These are phyloP conservation scores for Ochotona curzoniae DNA, from an alignment of 2,113 vertebrate genomes.

Conservation along the genomic window DNA sequence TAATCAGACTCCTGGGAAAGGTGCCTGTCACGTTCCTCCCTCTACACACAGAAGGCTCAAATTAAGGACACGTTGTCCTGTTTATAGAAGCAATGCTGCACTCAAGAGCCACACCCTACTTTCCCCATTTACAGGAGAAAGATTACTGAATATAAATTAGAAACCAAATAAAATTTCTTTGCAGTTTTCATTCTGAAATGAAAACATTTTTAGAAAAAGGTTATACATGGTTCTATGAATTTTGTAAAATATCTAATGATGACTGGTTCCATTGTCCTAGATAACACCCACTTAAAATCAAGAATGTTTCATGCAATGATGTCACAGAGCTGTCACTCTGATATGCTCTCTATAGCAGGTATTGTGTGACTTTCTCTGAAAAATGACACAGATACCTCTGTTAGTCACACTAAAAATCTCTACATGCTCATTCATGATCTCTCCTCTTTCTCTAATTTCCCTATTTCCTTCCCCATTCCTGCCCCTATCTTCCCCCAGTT, in stretches of 20 bases:
- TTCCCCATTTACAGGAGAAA: neutral
- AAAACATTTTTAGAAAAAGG: neutral
- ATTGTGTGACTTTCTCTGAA: neutral
- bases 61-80: neutral
- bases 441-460: neutral
- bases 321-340: neutral
- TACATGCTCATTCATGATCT: neutral
- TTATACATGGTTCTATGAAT: neutral
- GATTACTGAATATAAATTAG: neutral
- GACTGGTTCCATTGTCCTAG: neutral
- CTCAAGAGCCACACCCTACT: neutral
- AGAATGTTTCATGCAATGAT: neutral
- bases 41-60: neutral
- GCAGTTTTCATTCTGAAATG: neutral
- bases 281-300: neutral
- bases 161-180: slow-evolving; percentile 29
- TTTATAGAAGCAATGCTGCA: neutral
- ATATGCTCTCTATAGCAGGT: neutral
- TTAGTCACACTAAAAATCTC: neutral
- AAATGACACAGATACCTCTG: neutral
- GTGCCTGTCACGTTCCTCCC: neutral
- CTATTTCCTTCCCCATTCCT: neutral
- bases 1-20: neutral
- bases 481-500: neutral
- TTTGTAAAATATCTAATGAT: neutral